phyloP scores from a whole-genome alignment of 2,113 vertebrate species.

The Ramphastos sulfuratus region DNA sequence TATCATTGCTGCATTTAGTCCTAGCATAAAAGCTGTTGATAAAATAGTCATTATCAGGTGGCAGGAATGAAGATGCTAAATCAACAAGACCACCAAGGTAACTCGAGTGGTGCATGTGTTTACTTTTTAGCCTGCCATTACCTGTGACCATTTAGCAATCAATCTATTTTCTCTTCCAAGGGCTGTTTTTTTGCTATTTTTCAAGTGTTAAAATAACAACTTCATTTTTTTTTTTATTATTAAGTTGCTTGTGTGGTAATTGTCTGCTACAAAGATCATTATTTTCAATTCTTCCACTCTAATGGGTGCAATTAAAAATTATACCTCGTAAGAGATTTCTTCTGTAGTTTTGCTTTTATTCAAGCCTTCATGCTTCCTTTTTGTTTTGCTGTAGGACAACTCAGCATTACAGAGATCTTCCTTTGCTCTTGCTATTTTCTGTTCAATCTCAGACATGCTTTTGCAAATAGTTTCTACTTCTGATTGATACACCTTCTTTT shows the following conservation, averaged over 20 bases:
- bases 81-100: not conserved
- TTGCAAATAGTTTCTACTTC: conserved; percentile 63
- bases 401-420: conserved; percentile 68
- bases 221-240: not conserved
- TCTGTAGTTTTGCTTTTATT: conserved; percentile 31
- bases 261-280: not conserved
- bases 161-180: not conserved
- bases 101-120: not conserved
- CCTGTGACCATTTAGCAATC: not conserved
- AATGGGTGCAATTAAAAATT: not conserved
- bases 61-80: not conserved
- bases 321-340: conserved; percentile 68
- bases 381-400: conserved; percentile 50
- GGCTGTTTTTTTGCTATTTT: not conserved
- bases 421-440: conserved; percentile 69
- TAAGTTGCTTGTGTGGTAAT: not conserved
- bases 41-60: not conserved
- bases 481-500: not conserved
- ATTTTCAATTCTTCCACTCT: not conserved
- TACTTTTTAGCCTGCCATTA: not conserved
- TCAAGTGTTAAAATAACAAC: not conserved
- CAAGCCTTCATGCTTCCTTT: conserved; percentile 71
- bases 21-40: not conserved
- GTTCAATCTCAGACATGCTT: conserved; percentile 70
- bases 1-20: too few species aligned